Conservation (phyloP, 2,113 vertebrate genomes). For the Dunckerocampus dactyliophorus region DNA sequence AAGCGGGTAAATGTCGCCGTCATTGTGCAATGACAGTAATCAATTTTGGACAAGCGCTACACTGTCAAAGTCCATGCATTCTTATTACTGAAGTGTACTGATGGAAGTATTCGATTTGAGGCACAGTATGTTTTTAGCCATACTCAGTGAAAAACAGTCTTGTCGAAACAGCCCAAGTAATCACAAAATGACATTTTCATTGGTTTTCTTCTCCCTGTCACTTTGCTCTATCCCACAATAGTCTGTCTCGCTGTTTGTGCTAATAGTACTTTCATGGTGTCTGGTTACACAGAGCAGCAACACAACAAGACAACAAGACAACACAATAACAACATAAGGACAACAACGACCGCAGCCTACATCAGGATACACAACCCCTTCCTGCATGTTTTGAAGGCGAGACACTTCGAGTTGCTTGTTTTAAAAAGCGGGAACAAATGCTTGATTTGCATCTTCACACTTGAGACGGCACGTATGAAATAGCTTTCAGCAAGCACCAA, state of each 20-base stretch:
- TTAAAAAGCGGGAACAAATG: neutral
- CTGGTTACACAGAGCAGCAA: slow-evolving; percentile 16
- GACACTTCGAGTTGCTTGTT: neutral
- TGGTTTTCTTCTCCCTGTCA: slow-evolving; percentile 7
- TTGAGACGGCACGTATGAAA: slow-evolving; percentile 28
- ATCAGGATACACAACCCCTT: slow-evolving; percentile 6
- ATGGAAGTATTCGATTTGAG: no score
- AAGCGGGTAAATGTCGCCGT: no score
- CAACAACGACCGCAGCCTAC: neutral
- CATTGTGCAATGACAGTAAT: no score
- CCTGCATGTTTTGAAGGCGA: neutral
- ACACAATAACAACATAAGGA: slow-evolving; percentile 5
- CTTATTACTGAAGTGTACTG: no score
- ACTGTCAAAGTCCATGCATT: no score
- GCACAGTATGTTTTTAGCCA: neutral
- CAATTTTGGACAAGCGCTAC: no score
- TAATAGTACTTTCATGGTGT: neutral
- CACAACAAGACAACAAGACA: neutral
- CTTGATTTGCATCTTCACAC: slow-evolving; percentile 28
- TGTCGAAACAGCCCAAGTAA: neutral
- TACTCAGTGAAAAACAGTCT: neutral
- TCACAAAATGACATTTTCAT: neutral
- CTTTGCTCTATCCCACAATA: slow-evolving; percentile 18
- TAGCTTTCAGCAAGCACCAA: slow-evolving; percentile 25
- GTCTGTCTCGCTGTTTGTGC: slow-evolving; percentile 9